Conservation (phyloP, 2,888 invertebrate genomes). For the Eupsilia transversa region DNA sequence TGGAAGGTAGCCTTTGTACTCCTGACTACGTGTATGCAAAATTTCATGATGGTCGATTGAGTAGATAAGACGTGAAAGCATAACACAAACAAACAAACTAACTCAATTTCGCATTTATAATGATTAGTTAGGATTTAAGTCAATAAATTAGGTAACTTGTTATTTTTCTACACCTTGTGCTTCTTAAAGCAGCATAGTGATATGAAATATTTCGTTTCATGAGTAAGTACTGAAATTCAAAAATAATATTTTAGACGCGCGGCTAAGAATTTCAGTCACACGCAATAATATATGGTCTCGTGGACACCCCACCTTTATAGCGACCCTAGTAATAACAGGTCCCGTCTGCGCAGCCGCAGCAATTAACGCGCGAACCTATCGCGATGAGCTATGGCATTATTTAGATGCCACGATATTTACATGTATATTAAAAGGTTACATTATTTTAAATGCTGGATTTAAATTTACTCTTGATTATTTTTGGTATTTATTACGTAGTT, state of each 20-base stretch:
- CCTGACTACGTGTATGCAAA: no score
- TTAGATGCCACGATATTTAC: slow-evolving; percentile 77
- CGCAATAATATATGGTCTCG: neutral
- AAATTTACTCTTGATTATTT: slow-evolving; percentile 44
- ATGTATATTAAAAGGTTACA: slow-evolving; percentile 69
- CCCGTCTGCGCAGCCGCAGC: slow-evolving; percentile 70
- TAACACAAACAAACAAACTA: no score
- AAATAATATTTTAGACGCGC: neutral
- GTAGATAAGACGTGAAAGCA: no score
- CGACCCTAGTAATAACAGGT: slow-evolving; percentile 72
- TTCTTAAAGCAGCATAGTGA: neutral
- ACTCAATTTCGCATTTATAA: no score
- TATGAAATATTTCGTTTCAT: neutral
- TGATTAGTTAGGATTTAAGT: no score
- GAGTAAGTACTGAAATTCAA: neutral
- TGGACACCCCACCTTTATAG: slow-evolving; percentile 43
- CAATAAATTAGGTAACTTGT: neutral
- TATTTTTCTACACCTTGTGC: neutral
- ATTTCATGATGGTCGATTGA: no score
- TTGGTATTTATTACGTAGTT: slow-evolving; percentile 25
- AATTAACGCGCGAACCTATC: slow-evolving; percentile 82
- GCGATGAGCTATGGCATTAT: slow-evolving; percentile 78
- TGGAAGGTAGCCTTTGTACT: no score
- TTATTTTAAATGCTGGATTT: slow-evolving; percentile 54
- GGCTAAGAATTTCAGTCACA: neutral